Evolutionary conservation across 2,113 vertebrate species (phyloP).

Genomic region (Bubo scandiacus): DNA sequence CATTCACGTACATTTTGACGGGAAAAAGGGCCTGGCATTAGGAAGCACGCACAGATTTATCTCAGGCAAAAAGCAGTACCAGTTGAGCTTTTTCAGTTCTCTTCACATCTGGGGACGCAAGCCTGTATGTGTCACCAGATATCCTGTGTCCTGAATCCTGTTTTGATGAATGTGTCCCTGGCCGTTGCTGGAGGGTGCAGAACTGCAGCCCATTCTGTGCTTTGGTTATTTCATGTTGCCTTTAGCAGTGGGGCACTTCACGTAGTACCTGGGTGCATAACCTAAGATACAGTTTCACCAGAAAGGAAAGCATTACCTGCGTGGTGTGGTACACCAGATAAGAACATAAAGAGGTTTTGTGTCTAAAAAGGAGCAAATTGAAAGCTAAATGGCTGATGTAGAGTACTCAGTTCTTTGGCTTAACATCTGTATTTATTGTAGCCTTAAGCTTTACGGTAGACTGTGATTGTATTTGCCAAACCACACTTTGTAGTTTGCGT

Average conservation of each 20-base stretch:
- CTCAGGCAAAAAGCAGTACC: not conserved
- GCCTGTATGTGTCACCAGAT: not conserved
- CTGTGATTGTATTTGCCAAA: not conserved
- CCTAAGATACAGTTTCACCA: not conserved
- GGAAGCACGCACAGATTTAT: not conserved
- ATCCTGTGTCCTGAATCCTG: not conserved
- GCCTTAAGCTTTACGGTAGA: not conserved
- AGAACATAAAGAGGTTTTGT: not conserved
- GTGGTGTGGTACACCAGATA: not conserved
- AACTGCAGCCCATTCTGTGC: not conserved
- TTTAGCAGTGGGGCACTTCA: not conserved
- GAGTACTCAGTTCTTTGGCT: not conserved
- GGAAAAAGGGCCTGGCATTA: not conserved
- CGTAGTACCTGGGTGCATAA: fast-evolving
- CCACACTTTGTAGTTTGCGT: not conserved
- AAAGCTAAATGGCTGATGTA: not conserved
- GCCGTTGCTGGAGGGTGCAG: not conserved
- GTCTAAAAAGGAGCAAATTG: not conserved
- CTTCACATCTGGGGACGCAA: not conserved
- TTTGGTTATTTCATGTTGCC: not conserved
- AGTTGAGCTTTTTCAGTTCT: not conserved
- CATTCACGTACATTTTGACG: not conserved
- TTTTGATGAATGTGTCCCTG: not conserved
- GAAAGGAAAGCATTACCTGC: not conserved
- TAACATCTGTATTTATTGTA: not conserved